These are phyloP conservation scores for Hemistola chrysoprasaria DNA, from an alignment of 2,888 invertebrate genomes.

Conservation along the genomic window DNA sequence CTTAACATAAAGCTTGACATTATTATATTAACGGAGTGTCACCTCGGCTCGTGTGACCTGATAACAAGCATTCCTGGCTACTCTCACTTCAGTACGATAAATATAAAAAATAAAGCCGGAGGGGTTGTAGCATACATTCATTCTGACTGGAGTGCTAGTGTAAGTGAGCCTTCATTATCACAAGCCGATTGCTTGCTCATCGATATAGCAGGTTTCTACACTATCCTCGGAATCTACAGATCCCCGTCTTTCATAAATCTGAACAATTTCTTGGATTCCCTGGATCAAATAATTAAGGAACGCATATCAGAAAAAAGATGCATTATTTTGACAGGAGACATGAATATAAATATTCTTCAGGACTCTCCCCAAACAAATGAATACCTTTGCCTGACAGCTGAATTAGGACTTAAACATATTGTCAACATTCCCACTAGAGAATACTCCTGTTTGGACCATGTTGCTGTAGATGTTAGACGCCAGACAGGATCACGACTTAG, in stretches of 20 bases:
- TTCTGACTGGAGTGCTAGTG: neutral
- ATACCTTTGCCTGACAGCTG: neutral
- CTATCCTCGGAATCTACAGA: neutral
- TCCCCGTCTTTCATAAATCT: neutral
- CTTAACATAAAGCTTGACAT: neutral
- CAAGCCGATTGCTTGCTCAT: no score
- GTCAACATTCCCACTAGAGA: neutral
- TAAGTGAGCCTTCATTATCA: neutral
- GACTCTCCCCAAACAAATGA: neutral
- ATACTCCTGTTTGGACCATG: neutral
- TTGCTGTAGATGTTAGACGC: neutral
- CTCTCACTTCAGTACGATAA: neutral
- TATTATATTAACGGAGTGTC: constrained; percentile 7
- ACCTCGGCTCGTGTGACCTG: neutral
- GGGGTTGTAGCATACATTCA: neutral
- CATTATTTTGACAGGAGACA: no score
- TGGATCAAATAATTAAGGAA: no score
- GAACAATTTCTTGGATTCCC: no score
- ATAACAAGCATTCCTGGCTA: neutral
- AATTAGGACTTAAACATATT: neutral
- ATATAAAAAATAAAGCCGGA: neutral
- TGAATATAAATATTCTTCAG: neutral
- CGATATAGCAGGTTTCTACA: neutral
- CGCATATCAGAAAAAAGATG: no score
- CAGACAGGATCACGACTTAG: constrained; percentile 1